Evolutionary conservation across 2,113 vertebrate genomes (phyloP).

Genomic region (Pelobates fuscus): DNA sequence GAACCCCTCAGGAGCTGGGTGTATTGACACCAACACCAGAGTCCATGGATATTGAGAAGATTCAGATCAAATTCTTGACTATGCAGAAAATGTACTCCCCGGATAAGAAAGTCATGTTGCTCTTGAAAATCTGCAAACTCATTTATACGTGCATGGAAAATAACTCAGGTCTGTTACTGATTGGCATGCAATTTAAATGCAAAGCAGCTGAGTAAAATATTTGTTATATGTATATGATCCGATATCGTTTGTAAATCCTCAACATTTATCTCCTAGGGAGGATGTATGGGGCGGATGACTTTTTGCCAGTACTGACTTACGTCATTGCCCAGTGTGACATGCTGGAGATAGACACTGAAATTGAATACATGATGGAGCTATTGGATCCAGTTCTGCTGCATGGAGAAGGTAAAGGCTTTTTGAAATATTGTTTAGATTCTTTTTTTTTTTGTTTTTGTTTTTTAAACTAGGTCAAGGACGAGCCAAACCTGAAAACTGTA

Average conservation of each 20-base stretch:
- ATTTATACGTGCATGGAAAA: slow-evolving; percentile 97
- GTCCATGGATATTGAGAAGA: slow-evolving; percentile 86
- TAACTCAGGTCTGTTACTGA: slow-evolving; percentile 80
- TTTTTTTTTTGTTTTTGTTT: too few species aligned
- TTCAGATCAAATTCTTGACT: slow-evolving; percentile 86
- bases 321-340: slow-evolving; percentile 95
- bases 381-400: slow-evolving; percentile 89
- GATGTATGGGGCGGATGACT: slow-evolving; percentile 95
- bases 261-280: slow-evolving; percentile 73
- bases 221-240: too few species aligned
- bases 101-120: slow-evolving; percentile 91
- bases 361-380: slow-evolving; percentile 97
- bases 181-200: too few species aligned
- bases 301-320: slow-evolving; percentile 92
- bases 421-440: background rate
- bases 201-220: too few species aligned
- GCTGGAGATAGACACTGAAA: slow-evolving; percentile 90
- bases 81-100: slow-evolving; percentile 97
- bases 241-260: too few species aligned
- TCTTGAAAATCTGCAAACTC: slow-evolving; percentile 90
- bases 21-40: slow-evolving; percentile 88
- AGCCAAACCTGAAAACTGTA: too few species aligned
- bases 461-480: too few species aligned
- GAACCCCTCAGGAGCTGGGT: slow-evolving; percentile 87
- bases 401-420: slow-evolving; percentile 81